Evolutionary conservation across 2,888 invertebrate genomes (phyloP).

Genomic region (Aelia acuminata): DNA sequence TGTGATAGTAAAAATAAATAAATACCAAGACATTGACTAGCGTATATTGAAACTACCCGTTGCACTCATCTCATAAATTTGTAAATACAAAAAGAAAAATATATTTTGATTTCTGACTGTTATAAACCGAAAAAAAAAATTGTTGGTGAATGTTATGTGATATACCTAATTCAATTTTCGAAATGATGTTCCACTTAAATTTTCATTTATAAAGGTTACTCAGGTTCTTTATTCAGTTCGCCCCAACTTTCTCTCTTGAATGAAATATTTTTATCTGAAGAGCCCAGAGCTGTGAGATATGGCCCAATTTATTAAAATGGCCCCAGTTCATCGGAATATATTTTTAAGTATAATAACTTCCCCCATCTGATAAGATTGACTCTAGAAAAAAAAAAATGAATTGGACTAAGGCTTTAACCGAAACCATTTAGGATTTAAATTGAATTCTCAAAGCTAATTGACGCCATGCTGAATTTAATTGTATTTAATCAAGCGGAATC

Average conservation of each 20-base stretch:
- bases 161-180: no score
- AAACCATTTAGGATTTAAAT: neutral
- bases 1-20: no score
- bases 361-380: constrained; percentile 1
- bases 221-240: neutral
- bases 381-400: constrained; percentile 14
- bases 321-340: neutral
- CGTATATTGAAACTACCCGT: no score
- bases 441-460: neutral
- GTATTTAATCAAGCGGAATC: neutral
- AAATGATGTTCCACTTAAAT: neutral
- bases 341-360: constrained; percentile 29
- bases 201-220: neutral
- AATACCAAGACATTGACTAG: no score
- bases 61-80: no score
- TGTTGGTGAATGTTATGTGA: no score
- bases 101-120: no score
- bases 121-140: no score
- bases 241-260: neutral
- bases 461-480: neutral
- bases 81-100: no score
- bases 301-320: constrained; percentile 40
- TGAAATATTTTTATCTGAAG: neutral
- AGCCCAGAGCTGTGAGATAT: neutral
- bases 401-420: constrained; percentile 3